A percentile compares a stretch with the other conserved stretches of the same genome.
phyloP scores from a whole-genome alignment of 1,140 invertebrate genomes.

The Papilio machaon region DNA sequence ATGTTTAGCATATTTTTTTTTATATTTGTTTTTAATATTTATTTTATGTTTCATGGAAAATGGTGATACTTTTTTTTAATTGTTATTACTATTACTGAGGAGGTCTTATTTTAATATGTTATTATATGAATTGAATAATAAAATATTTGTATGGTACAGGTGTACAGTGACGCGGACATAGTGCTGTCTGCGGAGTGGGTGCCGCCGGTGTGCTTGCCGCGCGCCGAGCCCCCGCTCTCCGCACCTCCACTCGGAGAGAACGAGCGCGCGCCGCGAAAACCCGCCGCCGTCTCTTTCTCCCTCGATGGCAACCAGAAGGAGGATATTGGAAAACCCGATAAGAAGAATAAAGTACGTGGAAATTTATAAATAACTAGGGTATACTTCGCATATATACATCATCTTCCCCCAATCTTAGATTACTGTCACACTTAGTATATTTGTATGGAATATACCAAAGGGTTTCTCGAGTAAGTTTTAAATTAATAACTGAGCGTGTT shows the following conservation, averaged over 20 bases:
- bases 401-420: too few species aligned
- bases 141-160: slow-evolving; percentile 52
- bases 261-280: slow-evolving; percentile 73
- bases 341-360: slow-evolving; percentile 85
- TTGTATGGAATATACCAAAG: too few species aligned
- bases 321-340: slow-evolving; percentile 79
- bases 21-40: too few species aligned
- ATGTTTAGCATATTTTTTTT: not conserved
- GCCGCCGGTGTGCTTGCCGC: slow-evolving; percentile 89
- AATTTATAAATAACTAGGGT: not conserved
- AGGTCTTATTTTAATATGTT: too few species aligned
- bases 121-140: not conserved
- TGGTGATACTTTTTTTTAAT: too few species aligned
- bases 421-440: too few species aligned
- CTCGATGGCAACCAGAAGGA: slow-evolving; percentile 80
- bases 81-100: too few species aligned
- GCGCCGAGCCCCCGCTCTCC: slow-evolving; percentile 81
- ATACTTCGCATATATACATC: too few species aligned
- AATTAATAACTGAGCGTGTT: too few species aligned
- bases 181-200: slow-evolving; percentile 92
- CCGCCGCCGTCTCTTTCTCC: slow-evolving; percentile 75
- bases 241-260: slow-evolving; percentile 75
- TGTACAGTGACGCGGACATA: slow-evolving; percentile 92
- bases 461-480: too few species aligned
- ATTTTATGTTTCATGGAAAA: too few species aligned